Evolutionary conservation across 2,113 vertebrate genomes (phyloP).

Genomic region (Ovibos moschatus): DNA sequence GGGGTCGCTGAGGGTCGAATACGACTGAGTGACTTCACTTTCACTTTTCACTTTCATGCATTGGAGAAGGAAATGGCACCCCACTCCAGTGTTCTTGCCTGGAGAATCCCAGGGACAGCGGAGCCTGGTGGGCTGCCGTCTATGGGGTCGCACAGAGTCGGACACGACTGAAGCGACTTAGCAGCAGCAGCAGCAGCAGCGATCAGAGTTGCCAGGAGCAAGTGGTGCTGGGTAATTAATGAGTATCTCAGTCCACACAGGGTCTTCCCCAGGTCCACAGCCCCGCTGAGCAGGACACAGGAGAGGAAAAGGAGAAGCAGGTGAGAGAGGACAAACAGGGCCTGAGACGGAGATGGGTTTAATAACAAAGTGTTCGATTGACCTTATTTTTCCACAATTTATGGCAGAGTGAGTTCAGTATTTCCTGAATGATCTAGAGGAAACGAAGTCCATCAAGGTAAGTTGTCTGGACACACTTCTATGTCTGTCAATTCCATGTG

Average conservation of each 20-base stretch:
- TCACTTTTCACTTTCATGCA: too few relatives aligned
- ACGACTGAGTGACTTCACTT: too few relatives aligned
- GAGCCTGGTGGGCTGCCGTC: too few relatives aligned
- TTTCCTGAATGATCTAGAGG: neutral
- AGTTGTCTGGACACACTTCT: neutral
- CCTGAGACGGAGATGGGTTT: fast-evolving
- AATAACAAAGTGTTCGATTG: neutral
- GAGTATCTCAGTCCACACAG: fast-evolving
- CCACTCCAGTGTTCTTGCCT: too few relatives aligned
- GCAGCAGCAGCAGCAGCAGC: too few relatives aligned
- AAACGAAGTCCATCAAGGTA: neutral
- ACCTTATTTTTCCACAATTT: neutral
- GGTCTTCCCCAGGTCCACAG: fast-evolving
- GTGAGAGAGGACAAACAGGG: fast-evolving
- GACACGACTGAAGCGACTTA: too few relatives aligned
- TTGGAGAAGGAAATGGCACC: too few relatives aligned
- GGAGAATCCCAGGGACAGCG: too few relatives aligned
- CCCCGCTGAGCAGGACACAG: fast-evolving
- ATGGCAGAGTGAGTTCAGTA: fast-evolving
- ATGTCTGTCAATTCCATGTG: fast-evolving
- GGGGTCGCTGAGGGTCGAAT: too few relatives aligned
- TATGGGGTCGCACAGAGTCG: too few relatives aligned
- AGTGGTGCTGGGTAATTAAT: neutral
- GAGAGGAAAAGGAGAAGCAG: fast-evolving
- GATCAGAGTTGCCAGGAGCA: neutral